Conservation (phyloP, 2,888 invertebrate genomes). For the Campaea margaritaria region DNA sequence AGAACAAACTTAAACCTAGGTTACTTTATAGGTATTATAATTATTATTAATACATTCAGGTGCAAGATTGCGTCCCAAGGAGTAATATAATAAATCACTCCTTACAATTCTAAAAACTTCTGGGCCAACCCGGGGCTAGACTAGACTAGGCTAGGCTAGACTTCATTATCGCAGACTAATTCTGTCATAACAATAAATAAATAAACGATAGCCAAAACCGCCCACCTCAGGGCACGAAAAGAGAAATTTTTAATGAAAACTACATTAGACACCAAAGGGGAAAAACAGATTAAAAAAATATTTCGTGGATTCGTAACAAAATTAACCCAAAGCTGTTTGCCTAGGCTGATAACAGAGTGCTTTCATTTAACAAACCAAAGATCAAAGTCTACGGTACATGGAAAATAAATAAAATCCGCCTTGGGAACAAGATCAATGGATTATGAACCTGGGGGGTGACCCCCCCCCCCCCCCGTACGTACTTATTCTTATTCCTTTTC, state of each 20-base stretch:
- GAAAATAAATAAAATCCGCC: slow-evolving; percentile 6
- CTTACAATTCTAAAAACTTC: too few relatives aligned
- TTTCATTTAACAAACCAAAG: slow-evolving; percentile 14
- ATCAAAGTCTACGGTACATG: slow-evolving; percentile 15
- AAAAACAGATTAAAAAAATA: background rate
- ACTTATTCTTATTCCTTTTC: background rate
- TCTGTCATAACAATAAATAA: too few relatives aligned
- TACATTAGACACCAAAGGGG: slow-evolving; percentile 11
- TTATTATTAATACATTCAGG: background rate
- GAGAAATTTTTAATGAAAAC: background rate
- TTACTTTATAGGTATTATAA: background rate
- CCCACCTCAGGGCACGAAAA: too few relatives aligned
- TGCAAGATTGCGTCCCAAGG: too few relatives aligned
- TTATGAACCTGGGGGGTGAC: background rate
- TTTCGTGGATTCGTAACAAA: slow-evolving; percentile 11
- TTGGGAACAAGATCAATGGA: slow-evolving; percentile 11
- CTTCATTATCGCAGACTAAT: too few relatives aligned
- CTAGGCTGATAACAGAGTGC: slow-evolving; percentile 11
- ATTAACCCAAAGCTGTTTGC: slow-evolving; percentile 6
- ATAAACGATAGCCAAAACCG: too few relatives aligned
- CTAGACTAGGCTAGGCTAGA: too few relatives aligned
- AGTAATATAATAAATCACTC: too few relatives aligned
- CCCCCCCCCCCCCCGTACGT: too few relatives aligned
- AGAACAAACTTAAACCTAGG: too few relatives aligned
- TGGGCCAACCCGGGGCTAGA: too few relatives aligned